These are phyloP conservation scores for Tachina grossa DNA, from an alignment of 2,888 invertebrate genomes.

Conservation along the genomic window DNA sequence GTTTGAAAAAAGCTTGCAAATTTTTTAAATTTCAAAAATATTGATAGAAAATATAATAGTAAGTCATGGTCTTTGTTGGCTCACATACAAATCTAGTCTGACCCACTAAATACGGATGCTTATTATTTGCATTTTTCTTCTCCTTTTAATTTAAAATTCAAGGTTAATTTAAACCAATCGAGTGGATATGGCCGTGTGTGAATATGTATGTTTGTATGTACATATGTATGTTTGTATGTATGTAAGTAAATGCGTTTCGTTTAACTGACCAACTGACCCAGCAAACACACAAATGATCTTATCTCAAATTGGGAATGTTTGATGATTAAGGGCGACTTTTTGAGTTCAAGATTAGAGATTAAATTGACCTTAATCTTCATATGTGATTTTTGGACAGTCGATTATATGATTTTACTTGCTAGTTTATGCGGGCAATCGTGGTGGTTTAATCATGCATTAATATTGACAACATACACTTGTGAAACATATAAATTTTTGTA, in stretches of 20 bases:
- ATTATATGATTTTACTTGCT: too few relatives aligned
- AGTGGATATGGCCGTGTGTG: neutral
- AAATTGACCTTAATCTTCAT: too few relatives aligned
- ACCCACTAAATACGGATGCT: slow-evolving; percentile 2
- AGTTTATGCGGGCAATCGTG: too few relatives aligned
- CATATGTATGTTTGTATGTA: neutral
- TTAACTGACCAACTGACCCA: neutral
- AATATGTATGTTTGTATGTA: neutral
- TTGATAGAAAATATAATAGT: slow-evolving; percentile 18
- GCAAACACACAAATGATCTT: neutral
- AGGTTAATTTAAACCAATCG: slow-evolving; percentile 42
- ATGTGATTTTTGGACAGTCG: too few relatives aligned
- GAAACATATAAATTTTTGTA: too few relatives aligned
- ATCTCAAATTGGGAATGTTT: too few relatives aligned
- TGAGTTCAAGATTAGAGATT: too few relatives aligned
- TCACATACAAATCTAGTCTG: slow-evolving; percentile 8
- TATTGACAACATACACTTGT: too few relatives aligned
- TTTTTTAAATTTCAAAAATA: slow-evolving; percentile 3
- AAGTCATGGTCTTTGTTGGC: slow-evolving; percentile 25
- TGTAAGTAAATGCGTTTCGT: neutral
- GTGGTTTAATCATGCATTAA: too few relatives aligned
- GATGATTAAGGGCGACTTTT: too few relatives aligned
- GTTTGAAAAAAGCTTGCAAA: slow-evolving; percentile 24
- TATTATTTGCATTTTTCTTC: slow-evolving; percentile 21
- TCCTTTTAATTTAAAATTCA: slow-evolving; percentile 40